Evolutionary conservation across 2,113 vertebrate genomes (phyloP), one percentile per base, ranked within the genome.

Genomic region (Dryoscopus gambensis): DNA sequence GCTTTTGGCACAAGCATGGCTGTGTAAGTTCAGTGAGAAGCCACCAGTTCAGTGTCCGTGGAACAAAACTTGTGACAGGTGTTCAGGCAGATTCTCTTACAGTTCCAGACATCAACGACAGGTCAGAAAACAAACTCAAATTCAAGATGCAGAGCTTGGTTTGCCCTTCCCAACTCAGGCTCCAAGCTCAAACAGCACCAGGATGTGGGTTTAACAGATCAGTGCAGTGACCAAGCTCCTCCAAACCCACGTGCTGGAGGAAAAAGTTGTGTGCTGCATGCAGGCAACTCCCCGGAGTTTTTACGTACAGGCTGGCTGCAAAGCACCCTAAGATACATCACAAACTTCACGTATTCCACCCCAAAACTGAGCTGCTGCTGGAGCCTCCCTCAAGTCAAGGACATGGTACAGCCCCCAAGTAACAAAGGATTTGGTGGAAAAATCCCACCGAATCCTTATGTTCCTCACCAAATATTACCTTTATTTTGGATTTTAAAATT

Each of bases 391-490:
- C 0, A 2, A 59, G 33, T 18, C 13, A 49, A 44, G 10, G 7
- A 24, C 21, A 10, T 3, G 10, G 27, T 12, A 39, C 37, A 86
- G 85, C 52, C 81, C 24, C 20, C 55, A 39, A 1, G 21, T 11
- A 31, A n/a, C 14, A 68, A 50, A 62, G 19, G 30, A 12, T 28
- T 39, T 1, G 5, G n/a, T 25, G 13, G 5, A 31, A 73, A 73
- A 15, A 0, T 11, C 5, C 52, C 13, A 47, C 1, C 0, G 20
- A 25, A 68, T 46, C n/a, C 42, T 93, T 65, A 46, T 1, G 2
- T 46, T 83, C 55, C 50, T 84, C 2, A 0, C 25, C 55, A 88
- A 92, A 31, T 13, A 37, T 1, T 8, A 40, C 10, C 14, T 83
- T 86, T 46, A 53, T 12, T 80, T 83, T 23, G 14, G 37, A 50